Evolutionary conservation across 2,888 invertebrate species (phyloP), one percentile per base, ranked within the genome.

Genomic region (Melanostoma mellinum): DNA sequence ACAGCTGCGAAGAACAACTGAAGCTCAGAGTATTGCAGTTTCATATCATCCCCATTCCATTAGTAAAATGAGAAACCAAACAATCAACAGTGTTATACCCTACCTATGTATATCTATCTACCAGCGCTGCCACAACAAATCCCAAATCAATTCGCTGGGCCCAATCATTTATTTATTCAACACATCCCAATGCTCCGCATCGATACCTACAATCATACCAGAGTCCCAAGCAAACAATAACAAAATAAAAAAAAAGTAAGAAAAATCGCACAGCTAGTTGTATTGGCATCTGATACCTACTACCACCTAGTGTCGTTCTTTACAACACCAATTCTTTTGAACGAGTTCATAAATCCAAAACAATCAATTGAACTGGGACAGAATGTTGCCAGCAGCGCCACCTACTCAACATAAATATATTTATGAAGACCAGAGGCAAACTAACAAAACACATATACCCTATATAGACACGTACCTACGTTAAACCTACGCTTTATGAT

Each of bases 61-160:
- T 84, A 78, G 50, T 42, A 10, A 84, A 71, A 79, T 79, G 65
- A 50, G 71, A 67, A 71, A 42, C 81, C 74, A 35, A 55, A 73
- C 68, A 75, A 76, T 76, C 53, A 76, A 48, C 42, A 32, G 33
- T 58, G n/a, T 40, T 38, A 56, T 5, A 38, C 8, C 20, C 20
- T 20, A 20, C 20, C 20, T 20, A 1, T 20, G 8, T n/a, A 40
- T 9, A 58, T 3, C 33, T 40, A 50, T 35, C 40, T 32, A 10
- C 67, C 46, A 20, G 32, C 42, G 40, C 20, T 33, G 52, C 8
- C 40, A 30, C 65, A 48, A 52, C 79, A 84, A 84, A 74, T 84
- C 84, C 84, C 84, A 84, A 79, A 50, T 84, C 84, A 84, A 84
- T 84, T 79, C 74, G 79, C 50, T 79, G 55, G 67, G 48, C 38